Percentiles rank a stretch among this genome's conserved stretches.
Conservation (phyloP, 2,797 vertebrate genomes). For the Neopelma chrysocephalum region DNA sequence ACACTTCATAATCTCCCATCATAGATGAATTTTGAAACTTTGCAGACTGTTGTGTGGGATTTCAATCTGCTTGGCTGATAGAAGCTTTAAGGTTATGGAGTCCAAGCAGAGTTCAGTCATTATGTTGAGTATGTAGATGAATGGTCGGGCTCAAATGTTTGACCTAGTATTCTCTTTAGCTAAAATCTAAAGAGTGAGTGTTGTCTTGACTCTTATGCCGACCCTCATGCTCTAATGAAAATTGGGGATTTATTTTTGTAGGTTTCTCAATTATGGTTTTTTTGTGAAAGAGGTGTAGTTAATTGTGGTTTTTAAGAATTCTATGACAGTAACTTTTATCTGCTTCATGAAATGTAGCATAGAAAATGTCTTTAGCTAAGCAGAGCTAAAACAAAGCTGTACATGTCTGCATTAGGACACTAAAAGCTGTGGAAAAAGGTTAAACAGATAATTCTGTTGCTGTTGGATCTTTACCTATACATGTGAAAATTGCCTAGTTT, state of each 20-base stretch:
- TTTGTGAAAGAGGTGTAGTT: background rate
- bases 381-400: background rate
- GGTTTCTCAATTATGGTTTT: background rate
- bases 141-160: background rate
- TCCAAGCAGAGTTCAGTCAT: background rate
- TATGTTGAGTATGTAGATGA: background rate
- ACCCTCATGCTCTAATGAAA: background rate
- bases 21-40: background rate
- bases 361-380: background rate
- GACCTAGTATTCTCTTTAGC: background rate
- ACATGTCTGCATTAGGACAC: background rate
- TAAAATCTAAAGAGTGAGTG: background rate
- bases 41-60: background rate
- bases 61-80: background rate
- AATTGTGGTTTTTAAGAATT: background rate
- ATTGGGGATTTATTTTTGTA: background rate
- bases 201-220: background rate
- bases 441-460: background rate
- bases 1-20: background rate
- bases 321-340: background rate
- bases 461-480: background rate
- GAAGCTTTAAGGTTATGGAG: background rate
- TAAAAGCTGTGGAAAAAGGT: background rate
- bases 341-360: background rate
- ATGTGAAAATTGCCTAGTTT: background rate